Conservation (phyloP, 2,888 invertebrate genomes). For the Hirtodrosophila alboralis region DNA sequence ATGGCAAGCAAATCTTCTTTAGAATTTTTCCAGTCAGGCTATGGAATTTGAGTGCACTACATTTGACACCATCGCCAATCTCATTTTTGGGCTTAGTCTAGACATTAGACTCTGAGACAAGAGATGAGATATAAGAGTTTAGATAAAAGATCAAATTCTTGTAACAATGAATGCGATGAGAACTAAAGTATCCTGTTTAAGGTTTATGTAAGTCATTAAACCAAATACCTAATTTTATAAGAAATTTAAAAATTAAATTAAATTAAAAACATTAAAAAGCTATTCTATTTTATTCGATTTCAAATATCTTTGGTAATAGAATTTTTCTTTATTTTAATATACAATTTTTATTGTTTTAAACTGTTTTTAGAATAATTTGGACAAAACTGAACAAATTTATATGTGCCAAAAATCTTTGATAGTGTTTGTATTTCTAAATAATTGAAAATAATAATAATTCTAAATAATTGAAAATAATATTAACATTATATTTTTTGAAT, state of each 20-base stretch:
- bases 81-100: slow-evolving; percentile 8
- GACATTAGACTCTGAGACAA: slow-evolving; percentile 26
- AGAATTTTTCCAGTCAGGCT: slow-evolving; percentile 2
- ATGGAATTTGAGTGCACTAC: slow-evolving; percentile 38
- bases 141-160: slow-evolving; percentile 20
- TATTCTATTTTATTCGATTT: too few relatives aligned
- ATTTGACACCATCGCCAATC: slow-evolving; percentile 49
- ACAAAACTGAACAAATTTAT: too few relatives aligned
- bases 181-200: slow-evolving; percentile 1
- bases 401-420: too few relatives aligned
- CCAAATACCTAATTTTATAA: slow-evolving; percentile 2
- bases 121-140: slow-evolving; percentile 16
- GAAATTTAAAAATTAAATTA: background rate
- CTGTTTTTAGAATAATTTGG: too few relatives aligned
- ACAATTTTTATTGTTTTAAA: too few relatives aligned
- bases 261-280: too few relatives aligned
- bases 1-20: slow-evolving; percentile 15
- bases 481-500: too few relatives aligned
- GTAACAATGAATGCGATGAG: slow-evolving; percentile 23
- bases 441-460: too few relatives aligned
- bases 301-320: too few relatives aligned
- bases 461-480: too few relatives aligned
- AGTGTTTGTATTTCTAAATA: too few relatives aligned
- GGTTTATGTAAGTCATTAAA: slow-evolving; percentile 42
- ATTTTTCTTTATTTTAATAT: too few relatives aligned